These are phyloP conservation scores for Protaetia brevitarsis DNA, from an alignment of 1,140 invertebrate species.

Conservation along the genomic window DNA sequence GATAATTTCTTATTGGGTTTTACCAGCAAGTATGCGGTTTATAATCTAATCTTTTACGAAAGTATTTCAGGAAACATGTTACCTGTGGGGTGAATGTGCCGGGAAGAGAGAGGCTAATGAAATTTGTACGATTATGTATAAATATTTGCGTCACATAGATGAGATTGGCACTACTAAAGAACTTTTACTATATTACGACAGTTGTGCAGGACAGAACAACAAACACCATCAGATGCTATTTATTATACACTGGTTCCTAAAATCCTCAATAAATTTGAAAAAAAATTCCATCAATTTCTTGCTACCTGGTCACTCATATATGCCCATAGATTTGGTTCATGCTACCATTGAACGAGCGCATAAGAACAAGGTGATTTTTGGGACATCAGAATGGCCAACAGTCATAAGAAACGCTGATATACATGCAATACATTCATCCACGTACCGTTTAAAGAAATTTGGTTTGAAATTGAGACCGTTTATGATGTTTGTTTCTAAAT, in stretches of 20 bases:
- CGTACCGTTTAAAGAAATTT: no score
- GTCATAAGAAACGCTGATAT: background rate
- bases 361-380: no score
- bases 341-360: background rate
- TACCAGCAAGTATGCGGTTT: slow-evolving; percentile 30
- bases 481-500: no score
- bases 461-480: no score
- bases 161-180: background rate
- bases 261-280: background rate
- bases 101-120: slow-evolving; percentile 44
- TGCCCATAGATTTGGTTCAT: background rate
- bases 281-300: background rate
- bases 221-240: background rate
- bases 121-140: slow-evolving; percentile 44
- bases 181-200: slow-evolving; percentile 14
- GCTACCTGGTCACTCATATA: background rate
- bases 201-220: slow-evolving; percentile 9
- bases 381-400: background rate
- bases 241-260: background rate
- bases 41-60: slow-evolving; percentile 49
- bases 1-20: slow-evolving; percentile 12
- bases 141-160: background rate
- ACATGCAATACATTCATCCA: no score
- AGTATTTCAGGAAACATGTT: slow-evolving; percentile 39
- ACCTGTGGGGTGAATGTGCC: slow-evolving; percentile 46